phyloP scores from a whole-genome alignment of 2,888 invertebrate genomes.

The Branchellion lobata region DNA sequence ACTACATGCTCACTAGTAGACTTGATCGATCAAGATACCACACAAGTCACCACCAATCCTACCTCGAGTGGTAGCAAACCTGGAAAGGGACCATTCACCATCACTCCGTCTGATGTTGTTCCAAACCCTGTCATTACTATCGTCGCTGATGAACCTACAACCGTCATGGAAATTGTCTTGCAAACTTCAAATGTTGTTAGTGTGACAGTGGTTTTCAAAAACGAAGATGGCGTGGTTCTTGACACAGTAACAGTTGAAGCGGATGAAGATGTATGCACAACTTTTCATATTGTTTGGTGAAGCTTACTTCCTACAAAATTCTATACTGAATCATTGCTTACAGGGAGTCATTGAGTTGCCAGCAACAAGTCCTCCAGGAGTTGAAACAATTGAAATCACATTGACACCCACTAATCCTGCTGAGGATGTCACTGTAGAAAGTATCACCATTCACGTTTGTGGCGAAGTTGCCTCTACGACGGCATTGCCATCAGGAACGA shows the following conservation, averaged over 20 bases:
- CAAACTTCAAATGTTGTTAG: neutral
- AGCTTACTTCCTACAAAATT: neutral
- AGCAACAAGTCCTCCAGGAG: neutral
- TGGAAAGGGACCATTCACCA: neutral
- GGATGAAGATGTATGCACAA: neutral
- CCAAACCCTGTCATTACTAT: neutral
- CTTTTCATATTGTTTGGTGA: neutral
- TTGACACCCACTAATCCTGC: neutral
- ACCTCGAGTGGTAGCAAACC: neutral
- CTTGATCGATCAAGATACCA: neutral
- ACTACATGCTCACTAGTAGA: no score
- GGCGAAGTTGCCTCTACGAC: neutral
- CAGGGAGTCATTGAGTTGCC: neutral
- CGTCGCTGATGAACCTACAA: conserved; percentile 3
- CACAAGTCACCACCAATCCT: neutral
- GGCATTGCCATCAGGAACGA: neutral
- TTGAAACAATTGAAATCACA: neutral
- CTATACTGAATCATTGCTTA: no score
- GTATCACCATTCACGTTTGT: neutral
- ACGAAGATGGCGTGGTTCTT: neutral
- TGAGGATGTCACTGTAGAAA: neutral
- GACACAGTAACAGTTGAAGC: neutral
- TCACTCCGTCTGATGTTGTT: neutral
- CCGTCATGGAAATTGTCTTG: neutral
- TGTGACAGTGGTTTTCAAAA: neutral